Conservation (phyloP, 2,888 invertebrate species). For the Smittia sp. region DNA sequence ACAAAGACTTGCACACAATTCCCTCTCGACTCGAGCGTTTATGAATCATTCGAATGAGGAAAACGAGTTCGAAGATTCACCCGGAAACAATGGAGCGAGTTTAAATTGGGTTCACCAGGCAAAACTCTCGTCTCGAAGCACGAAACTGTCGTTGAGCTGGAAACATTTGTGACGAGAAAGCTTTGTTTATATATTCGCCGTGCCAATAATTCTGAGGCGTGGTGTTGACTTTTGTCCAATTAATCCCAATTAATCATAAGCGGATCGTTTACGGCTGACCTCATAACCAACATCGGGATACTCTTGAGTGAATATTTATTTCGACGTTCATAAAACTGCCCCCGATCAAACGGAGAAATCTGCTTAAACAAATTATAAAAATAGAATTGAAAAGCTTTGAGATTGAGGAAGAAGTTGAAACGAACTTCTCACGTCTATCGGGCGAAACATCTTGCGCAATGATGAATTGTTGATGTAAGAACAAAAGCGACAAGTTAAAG, state of each 20-base stretch:
- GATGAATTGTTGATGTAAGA: neutral
- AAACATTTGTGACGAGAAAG: neutral
- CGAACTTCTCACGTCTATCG: conserved; percentile 16
- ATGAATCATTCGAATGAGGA: neutral
- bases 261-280: neutral
- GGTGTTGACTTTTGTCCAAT: conserved; percentile 11
- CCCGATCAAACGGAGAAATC: neutral
- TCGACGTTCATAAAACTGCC: conserved; percentile 10
- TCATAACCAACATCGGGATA: conserved; percentile 9
- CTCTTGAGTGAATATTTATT: neutral
- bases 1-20: neutral
- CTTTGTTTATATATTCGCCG: neutral
- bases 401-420: neutral
- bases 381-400: neutral
- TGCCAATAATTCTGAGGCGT: conserved; percentile 9
- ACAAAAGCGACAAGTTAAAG: neutral
- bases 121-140: neutral
- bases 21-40: neutral
- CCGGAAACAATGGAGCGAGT: neutral
- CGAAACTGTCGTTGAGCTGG: neutral
- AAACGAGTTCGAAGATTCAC: neutral
- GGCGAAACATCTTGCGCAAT: neutral
- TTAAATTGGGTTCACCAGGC: neutral
- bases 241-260: conserved; percentile 23
- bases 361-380: neutral